phyloP scores from a whole-genome alignment of 2,888 invertebrate genomes.

The Caenorhabditis panamensis region DNA sequence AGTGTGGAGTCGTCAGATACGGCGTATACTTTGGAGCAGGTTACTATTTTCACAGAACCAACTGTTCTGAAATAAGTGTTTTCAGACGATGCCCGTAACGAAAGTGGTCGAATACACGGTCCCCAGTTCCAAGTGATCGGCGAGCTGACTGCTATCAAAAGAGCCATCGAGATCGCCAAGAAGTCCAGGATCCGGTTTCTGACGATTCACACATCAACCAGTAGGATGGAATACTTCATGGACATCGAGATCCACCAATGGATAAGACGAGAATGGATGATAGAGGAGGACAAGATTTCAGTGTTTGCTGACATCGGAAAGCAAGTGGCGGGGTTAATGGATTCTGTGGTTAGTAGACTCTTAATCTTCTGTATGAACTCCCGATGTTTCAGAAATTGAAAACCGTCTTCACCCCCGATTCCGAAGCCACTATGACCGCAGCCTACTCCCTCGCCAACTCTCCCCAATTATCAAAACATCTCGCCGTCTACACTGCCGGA shows the following conservation, averaged over 20 bases:
- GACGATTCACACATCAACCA: background rate
- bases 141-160: background rate
- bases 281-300: background rate
- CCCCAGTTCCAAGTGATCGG: background rate
- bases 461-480: background rate
- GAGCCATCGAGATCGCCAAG: background rate
- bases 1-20: background rate
- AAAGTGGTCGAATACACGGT: background rate
- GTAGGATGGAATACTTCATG: background rate
- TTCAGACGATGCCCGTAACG: background rate
- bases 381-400: background rate
- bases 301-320: background rate
- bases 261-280: background rate
- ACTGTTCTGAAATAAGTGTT: background rate
- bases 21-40: background rate
- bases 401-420: background rate
- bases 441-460: background rate
- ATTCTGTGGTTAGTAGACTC: background rate
- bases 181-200: background rate
- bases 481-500: background rate
- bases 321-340: background rate
- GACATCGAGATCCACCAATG: background rate
- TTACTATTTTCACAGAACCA: background rate
- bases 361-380: background rate
- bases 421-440: background rate